These are phyloP conservation scores for Rhopilema esculentum DNA, from an alignment of 30 jellyfish, hydroid and myxozoan species.

Conservation along the genomic window DNA sequence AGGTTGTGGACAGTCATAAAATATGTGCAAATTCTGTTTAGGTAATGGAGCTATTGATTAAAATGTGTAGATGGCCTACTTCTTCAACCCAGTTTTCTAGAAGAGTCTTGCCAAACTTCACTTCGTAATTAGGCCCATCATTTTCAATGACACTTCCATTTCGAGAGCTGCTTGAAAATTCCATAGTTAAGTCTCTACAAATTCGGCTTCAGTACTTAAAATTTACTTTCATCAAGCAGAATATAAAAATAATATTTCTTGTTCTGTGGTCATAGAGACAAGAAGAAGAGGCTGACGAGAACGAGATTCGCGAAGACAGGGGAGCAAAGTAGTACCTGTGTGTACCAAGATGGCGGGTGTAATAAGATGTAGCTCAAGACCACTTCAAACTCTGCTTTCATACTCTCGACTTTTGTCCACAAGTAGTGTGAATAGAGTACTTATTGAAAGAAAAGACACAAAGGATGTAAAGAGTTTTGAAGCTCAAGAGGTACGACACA, in stretches of 20 bases:
- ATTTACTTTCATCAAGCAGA: background rate
- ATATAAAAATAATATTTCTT: background rate
- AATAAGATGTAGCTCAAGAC: background rate
- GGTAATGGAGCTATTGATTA: no score
- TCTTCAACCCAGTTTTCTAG: conserved; percentile 93
- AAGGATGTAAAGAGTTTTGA: conserved; percentile 26
- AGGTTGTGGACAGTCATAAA: no score
- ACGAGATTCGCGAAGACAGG: background rate
- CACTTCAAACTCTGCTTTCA: background rate
- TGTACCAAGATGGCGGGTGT: conserved; percentile 5
- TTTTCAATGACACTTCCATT: background rate
- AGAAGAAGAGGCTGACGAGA: conserved; percentile 2
- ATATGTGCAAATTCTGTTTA: no score
- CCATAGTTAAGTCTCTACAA: background rate
- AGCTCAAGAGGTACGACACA: conserved; percentile 30
- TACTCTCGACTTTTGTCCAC: conserved; percentile 26
- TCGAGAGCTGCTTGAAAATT: background rate
- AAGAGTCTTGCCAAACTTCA: conserved; percentile 73
- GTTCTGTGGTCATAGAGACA: conserved; percentile 22
- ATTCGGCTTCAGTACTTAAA: background rate
- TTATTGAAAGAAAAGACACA: conserved; percentile 44
- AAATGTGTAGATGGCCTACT: no score
- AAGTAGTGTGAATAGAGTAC: conserved; percentile 31
- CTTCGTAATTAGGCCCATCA: conserved; percentile 76
- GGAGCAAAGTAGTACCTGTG: background rate